These are phyloP conservation scores for Astyanax mexicanus DNA, from an alignment of 2,797 vertebrate species.

Conservation along the genomic window DNA sequence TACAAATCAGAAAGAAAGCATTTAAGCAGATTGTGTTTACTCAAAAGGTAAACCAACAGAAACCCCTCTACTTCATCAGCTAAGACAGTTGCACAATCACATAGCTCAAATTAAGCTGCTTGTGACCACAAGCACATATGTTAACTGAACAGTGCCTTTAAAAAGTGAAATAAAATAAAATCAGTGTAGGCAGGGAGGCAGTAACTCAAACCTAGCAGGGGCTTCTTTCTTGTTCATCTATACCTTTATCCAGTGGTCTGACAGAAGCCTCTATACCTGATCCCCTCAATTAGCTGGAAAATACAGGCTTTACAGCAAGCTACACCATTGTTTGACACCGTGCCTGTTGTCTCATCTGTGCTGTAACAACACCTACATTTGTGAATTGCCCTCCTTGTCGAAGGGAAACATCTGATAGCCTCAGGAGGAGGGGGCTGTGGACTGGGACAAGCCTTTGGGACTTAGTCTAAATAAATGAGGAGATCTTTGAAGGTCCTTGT, in stretches of 20 bases:
- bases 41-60: constrained; percentile 2
- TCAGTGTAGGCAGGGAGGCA: not conserved
- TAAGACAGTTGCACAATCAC: constrained; percentile 1
- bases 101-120: constrained; percentile 1
- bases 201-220: not conserved
- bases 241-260: constrained; percentile 24
- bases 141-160: not conserved
- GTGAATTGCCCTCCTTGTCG: constrained; percentile 55
- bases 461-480: constrained; percentile 26
- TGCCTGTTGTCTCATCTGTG: constrained; percentile 49
- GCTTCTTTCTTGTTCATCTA: constrained; percentile 3
- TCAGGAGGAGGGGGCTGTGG: constrained; percentile 49
- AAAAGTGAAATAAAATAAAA: no score
- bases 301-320: constrained; percentile 38
- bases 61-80: constrained; percentile 9
- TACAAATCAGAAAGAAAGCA: constrained; percentile 12
- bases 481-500: constrained; percentile 56
- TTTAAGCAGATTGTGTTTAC: constrained; percentile 14
- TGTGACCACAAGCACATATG: constrained; percentile 16
- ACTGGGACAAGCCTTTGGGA: constrained; percentile 50
- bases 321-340: constrained; percentile 45
- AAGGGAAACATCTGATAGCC: constrained; percentile 60
- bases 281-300: constrained; percentile 50
- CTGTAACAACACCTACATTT: constrained; percentile 62
- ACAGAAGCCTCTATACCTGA: constrained; percentile 25